Base-by-base conservation (phyloP, 2,113 vertebrate species). In the Apodemus speciosus region DNA sequence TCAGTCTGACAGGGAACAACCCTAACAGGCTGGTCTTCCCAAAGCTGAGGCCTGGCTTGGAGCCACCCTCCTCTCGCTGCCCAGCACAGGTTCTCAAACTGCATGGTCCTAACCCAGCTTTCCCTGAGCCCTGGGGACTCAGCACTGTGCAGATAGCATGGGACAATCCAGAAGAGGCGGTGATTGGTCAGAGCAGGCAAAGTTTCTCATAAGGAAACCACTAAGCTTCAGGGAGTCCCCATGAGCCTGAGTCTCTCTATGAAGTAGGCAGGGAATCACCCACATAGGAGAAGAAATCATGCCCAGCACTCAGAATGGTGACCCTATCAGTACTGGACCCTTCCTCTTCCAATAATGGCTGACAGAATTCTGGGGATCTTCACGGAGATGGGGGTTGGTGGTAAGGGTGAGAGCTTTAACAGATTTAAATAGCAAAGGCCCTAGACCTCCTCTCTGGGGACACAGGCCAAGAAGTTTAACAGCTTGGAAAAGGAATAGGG, bases 141-240 rank as follows among this genome's bases (percentile, higher is more conserved):
- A 6, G n/a, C 2, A 10, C 46, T 25, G 20, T 66, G 69, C 79
- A 72, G 88, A 92, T 58, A 60, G 73, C 75, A 53, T 46, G 30
- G 71, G 38, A 62, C 18, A 51, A 51, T 40, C 80, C 43, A 35
- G 64, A 80, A 62, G 20, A 66, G 62, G 77, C 0, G 10, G 40
- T 51, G 90, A 66, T 56, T 23, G 10, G 27, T 40, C n/a, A 88
- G 35, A 83, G 60, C 71, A 4, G 64, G 68, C 49, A 30, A 89
- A 97, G 94, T 97, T 97, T 95, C 71, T 53, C 62, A 76, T 16
- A 51, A 71, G 40, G 85, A 69, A 79, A 13, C 43, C 46, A 43
- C 25, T 23, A 32, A 90, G 89, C 30, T 60, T 1, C 0, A 38
- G 66, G 49, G 66, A 27, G 30, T 89, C 18, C 35, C 40, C 16